Percentiles rank a stretch among this genome's conserved stretches.
Conservation (phyloP, 2,888 invertebrate genomes). For the Andrena camellia region DNA sequence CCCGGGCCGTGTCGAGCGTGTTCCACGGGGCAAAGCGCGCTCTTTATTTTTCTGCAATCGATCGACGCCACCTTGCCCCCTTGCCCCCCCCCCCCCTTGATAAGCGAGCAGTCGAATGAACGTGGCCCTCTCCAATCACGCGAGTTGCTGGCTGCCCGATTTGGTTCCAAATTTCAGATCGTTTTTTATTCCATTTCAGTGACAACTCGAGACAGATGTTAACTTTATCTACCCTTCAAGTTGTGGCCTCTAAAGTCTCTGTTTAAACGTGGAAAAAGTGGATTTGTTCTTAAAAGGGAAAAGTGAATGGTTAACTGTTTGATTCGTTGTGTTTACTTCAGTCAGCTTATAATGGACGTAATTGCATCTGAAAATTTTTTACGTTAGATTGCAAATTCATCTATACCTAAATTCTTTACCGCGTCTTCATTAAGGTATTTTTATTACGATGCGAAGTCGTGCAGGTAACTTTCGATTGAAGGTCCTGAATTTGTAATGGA, state of each 20-base stretch:
- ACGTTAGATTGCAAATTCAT: background rate
- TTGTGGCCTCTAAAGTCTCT: too few species aligned
- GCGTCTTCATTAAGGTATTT: background rate
- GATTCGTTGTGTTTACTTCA: too few species aligned
- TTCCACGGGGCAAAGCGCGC: slow-evolving; percentile 43
- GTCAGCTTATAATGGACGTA: too few species aligned
- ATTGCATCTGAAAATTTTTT: too few species aligned
- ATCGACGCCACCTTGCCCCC: slow-evolving; percentile 38
- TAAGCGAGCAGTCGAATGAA: slow-evolving; percentile 34
- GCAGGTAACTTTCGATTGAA: slow-evolving; percentile 19
- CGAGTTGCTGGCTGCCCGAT: too few species aligned
- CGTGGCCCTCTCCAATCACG: background rate
- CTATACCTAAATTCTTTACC: background rate
- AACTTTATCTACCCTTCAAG: too few species aligned
- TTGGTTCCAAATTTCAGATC: background rate
- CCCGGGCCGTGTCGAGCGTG: slow-evolving; percentile 54
- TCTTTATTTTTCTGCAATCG: slow-evolving; percentile 55
- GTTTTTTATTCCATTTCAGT: background rate
- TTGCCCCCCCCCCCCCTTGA: slow-evolving; percentile 10
- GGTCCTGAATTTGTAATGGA: slow-evolving; percentile 52
- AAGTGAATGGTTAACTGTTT: too few species aligned
- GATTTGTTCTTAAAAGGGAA: too few species aligned
- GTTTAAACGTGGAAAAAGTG: too few species aligned
- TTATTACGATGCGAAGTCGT: too few species aligned
- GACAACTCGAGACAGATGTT: too few species aligned